Base-by-base conservation (phyloP, 2,888 invertebrate species). In the Hemistola chrysoprasaria region DNA sequence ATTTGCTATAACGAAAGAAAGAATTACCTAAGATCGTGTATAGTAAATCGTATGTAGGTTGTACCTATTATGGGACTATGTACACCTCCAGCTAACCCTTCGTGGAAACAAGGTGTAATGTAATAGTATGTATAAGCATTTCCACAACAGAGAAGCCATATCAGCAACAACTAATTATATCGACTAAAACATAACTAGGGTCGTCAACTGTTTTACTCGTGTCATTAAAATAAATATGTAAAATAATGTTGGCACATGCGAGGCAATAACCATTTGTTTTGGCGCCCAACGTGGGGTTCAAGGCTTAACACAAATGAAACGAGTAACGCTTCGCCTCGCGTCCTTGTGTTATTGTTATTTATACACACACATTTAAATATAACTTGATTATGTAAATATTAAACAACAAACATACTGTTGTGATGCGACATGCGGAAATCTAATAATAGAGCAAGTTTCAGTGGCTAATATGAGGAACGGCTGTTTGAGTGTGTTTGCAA, bases 211-310 rank as follows among this genome's bases (percentile, higher is more conserved):
- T 42, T 47, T 39, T 39, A 45, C 45, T 47, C 42, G 47, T 47
- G 47, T 47, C 51, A 51, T 54, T 54, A 45, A 49, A 49, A 48
- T 44, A 42, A 35, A 44, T 35, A 44, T 38, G 34, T 42, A 41
- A 37, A 39, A 48, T 47, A 45, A 39, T 23, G 37, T 11, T 10
- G 8, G 45, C 34, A 34, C 49, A 47, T 47, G 51, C 42, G 33
- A 44, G 38, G 50, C 49, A 52, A 58, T 59, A 59, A 56, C 55
- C 50, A 49, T 59, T 56, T 50, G 44, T 64, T 69, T 69, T 65
- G 72, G 65, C 66, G 62, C 64, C 67, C 71, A 63, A 62, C 62
- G 57, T 50, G 67, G 62, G 57, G 36, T 57, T 27, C 11, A 25
- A 59, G 56, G 34, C 58, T 23, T 2, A 22, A 35, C 47, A 51